phyloP scores from a whole-genome alignment of 2,888 invertebrate species.

The Cremastinae sp. region DNA sequence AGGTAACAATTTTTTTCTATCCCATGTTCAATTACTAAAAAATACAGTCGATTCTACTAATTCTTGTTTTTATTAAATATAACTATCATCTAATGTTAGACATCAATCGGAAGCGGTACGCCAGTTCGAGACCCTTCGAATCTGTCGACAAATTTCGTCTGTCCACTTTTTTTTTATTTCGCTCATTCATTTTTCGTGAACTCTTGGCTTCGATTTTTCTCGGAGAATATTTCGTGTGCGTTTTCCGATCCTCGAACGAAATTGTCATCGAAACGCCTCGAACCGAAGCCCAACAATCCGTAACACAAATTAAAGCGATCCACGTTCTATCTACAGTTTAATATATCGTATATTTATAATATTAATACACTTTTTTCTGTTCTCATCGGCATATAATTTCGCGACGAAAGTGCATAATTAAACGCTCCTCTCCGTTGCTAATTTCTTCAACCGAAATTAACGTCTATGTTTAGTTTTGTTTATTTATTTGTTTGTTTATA shows the following conservation, averaged over 20 bases:
- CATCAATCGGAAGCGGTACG: conserved; percentile 55
- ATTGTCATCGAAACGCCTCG: conserved; percentile 33
- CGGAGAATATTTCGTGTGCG: too few relatives aligned
- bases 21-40: conserved; percentile 71
- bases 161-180: neutral
- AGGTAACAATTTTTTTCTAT: conserved; percentile 74
- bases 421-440: neutral
- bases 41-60: conserved; percentile 75
- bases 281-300: conserved; percentile 31
- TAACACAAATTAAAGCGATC: conserved; percentile 56
- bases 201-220: too few relatives aligned
- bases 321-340: conserved; percentile 46
- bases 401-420: neutral
- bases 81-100: conserved; percentile 53
- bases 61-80: conserved; percentile 52
- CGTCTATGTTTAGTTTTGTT: conserved; percentile 1
- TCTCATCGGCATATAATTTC: neutral
- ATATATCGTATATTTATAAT: conserved; percentile 17
- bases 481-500: neutral
- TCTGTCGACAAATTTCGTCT: conserved; percentile 21
- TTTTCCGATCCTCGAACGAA: neutral
- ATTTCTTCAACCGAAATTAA: neutral
- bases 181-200: neutral
- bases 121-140: conserved; percentile 40
- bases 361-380: conserved; percentile 7